A percentile compares a stretch with the other conserved stretches of the same genome.
Evolutionary conservation across 2,888 invertebrate species (phyloP).

Genomic region (Tuta absoluta): DNA sequence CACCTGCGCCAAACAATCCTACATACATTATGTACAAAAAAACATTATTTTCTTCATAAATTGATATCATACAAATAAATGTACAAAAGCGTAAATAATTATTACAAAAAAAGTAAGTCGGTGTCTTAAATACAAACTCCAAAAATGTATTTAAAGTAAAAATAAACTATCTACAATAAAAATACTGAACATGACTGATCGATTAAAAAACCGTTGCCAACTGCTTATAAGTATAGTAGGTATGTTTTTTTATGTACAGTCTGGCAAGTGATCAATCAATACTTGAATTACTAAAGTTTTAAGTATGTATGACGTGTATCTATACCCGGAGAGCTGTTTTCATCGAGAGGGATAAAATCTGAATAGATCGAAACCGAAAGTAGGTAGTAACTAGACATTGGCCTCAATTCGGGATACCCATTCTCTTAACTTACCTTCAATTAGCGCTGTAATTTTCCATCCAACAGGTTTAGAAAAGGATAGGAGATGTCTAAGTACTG

Average conservation of each 20-base stretch:
- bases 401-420: too few species aligned
- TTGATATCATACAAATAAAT: background rate
- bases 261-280: background rate
- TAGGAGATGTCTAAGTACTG: too few species aligned
- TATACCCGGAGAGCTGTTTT: too few species aligned
- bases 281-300: background rate
- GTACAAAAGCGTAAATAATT: slow-evolving; percentile 1
- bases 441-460: too few species aligned
- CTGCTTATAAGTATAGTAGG: background rate
- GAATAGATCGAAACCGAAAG: too few species aligned
- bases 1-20: background rate
- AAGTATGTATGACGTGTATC: too few species aligned
- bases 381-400: too few species aligned
- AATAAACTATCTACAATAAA: slow-evolving; percentile 4
- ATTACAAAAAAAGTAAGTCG: slow-evolving; percentile 1
- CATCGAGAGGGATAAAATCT: too few species aligned
- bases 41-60: slow-evolving; percentile 4
- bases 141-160: slow-evolving; percentile 1
- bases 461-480: too few species aligned
- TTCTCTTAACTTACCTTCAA: too few species aligned
- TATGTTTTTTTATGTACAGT: background rate
- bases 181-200: slow-evolving; percentile 17
- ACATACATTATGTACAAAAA: slow-evolving; percentile 28
- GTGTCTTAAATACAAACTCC: slow-evolving; percentile 11
- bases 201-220: slow-evolving; percentile 5